phyloP scores from a whole-genome alignment of 1,140 invertebrate genomes.

The Micrasema longulum region DNA sequence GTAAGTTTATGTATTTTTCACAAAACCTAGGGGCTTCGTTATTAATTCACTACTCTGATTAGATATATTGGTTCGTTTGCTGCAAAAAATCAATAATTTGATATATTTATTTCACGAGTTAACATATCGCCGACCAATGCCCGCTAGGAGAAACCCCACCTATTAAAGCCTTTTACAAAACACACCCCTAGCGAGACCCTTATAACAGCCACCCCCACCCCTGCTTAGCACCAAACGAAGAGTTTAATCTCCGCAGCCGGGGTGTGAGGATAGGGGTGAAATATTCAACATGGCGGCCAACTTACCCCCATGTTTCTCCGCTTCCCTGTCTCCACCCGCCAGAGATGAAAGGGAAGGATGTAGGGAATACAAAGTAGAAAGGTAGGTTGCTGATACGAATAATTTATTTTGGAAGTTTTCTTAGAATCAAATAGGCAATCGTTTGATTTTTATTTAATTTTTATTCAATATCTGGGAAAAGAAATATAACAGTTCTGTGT shows the following conservation, averaged over 20 bases:
- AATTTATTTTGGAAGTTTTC: too few relatives aligned
- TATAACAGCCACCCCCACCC: conserved; percentile 19
- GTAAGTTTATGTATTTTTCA: too few relatives aligned
- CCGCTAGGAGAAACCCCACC: conserved; percentile 2
- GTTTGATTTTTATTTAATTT: too few relatives aligned
- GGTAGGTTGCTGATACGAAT: too few relatives aligned
- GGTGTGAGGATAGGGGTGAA: conserved; percentile 36
- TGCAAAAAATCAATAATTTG: conserved; percentile 20
- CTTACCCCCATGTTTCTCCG: conserved; percentile 33
- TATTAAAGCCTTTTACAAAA: conserved; percentile 31
- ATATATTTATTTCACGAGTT: conserved; percentile 6
- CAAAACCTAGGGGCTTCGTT: too few relatives aligned
- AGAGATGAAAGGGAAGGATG: conserved; percentile 8
- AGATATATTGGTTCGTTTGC: too few relatives aligned
- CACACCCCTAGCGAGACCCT: conserved; percentile 32
- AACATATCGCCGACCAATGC: conserved; percentile 10
- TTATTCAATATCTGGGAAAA: too few relatives aligned
- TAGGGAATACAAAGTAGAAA: background rate
- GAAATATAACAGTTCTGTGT: too few relatives aligned
- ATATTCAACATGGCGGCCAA: conserved; percentile 54
- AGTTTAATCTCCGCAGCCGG: conserved; percentile 50
- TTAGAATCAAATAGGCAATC: too few relatives aligned
- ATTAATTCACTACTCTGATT: too few relatives aligned
- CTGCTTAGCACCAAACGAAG: conserved; percentile 47
- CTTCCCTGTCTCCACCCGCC: conserved; percentile 10